Conservation (phyloP, 2,888 invertebrate genomes). For the Drosophila eohydei region DNA sequence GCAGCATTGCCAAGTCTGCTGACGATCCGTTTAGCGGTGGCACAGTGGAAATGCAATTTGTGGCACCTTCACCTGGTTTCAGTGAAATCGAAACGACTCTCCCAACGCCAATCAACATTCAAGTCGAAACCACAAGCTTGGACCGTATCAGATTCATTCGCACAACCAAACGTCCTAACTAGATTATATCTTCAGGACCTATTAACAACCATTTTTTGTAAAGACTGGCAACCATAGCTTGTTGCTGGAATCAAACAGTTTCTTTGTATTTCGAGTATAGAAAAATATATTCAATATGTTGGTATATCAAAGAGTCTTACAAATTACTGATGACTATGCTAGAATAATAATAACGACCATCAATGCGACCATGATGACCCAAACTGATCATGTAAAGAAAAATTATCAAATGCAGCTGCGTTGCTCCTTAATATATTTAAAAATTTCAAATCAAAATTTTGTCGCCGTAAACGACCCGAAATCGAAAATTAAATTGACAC, state of each 20-base stretch:
- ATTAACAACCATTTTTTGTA: too few species aligned
- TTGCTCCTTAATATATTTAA: not conserved
- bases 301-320: too few species aligned
- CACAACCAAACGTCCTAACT: not conserved
- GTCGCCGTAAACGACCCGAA: not conserved
- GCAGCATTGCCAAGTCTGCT: slow-evolving; percentile 37
- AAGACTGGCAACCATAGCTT: too few species aligned
- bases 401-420: not conserved
- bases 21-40: slow-evolving; percentile 55
- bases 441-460: not conserved
- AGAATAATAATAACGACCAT: too few species aligned
- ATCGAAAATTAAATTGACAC: not conserved
- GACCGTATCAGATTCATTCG: slow-evolving; percentile 9
- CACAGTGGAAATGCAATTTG: slow-evolving; percentile 38
- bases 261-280: not conserved
- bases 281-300: not conserved
- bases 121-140: slow-evolving; percentile 23
- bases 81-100: not conserved
- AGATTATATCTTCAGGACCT: too few species aligned
- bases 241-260: not conserved
- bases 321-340: too few species aligned
- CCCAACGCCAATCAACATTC: slow-evolving; percentile 30
- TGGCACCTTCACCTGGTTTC: not conserved
- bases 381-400: not conserved
- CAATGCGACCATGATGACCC: too few species aligned